phyloP scores from a whole-genome alignment of 2,797 vertebrate genomes.

The Enteromius mattozi region DNA sequence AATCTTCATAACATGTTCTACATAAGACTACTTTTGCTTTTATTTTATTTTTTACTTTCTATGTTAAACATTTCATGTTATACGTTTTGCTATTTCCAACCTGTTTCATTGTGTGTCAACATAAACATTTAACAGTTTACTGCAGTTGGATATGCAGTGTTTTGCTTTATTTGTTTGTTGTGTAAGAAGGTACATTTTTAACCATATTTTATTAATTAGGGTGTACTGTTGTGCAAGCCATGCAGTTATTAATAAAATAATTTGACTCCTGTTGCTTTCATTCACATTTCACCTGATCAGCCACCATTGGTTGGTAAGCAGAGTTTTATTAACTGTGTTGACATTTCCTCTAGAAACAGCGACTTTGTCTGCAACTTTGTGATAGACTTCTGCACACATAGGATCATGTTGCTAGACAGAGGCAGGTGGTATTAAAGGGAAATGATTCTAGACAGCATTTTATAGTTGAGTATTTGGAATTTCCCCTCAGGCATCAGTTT shows the following conservation, averaged over 20 bases:
- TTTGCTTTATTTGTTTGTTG: background rate
- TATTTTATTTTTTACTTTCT: background rate
- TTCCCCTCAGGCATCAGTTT: background rate
- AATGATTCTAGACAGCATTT: background rate
- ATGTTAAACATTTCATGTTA: background rate
- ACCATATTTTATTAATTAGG: background rate
- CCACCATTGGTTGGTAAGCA: background rate
- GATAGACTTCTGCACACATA: background rate
- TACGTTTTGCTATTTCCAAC: background rate
- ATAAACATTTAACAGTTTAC: background rate
- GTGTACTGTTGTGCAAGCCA: background rate
- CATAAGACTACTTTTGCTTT: background rate
- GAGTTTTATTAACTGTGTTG: background rate
- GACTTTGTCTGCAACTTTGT: background rate
- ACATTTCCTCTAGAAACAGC: background rate
- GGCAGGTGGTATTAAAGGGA: background rate
- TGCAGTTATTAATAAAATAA: background rate
- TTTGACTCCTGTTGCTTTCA: constrained; percentile 3
- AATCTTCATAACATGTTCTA: background rate
- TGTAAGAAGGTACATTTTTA: background rate
- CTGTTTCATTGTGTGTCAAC: background rate
- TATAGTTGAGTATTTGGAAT: background rate
- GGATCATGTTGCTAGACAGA: background rate
- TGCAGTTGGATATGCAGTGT: constrained; percentile 1
- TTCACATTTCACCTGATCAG: background rate